A percentile compares a stretch with the other conserved stretches of the same genome.
These are phyloP conservation scores for Antedon mediterranea DNA, from an alignment of 53 echinoderm and acorn worm species.

Conservation along the genomic window DNA sequence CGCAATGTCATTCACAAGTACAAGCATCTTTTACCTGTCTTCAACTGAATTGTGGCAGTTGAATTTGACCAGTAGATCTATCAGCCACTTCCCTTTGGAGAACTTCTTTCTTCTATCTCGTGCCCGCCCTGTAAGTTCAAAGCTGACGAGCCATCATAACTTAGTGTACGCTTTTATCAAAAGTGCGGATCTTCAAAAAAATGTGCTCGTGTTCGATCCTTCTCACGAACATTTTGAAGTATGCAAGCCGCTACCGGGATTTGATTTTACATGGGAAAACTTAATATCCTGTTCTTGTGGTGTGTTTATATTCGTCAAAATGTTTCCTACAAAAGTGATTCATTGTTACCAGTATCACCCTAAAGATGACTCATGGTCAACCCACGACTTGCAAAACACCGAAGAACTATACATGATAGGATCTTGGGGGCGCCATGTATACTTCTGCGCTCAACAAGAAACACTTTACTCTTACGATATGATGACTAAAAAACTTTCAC, in stretches of 20 bases:
- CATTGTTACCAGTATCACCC: background rate
- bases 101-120: background rate
- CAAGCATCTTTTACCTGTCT: background rate
- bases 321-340: background rate
- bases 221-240: background rate
- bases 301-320: background rate
- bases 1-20: background rate
- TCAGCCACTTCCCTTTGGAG: background rate
- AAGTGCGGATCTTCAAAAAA: background rate
- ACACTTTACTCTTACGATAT: background rate
- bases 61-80: background rate
- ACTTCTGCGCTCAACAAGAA: background rate
- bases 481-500: background rate
- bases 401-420: background rate
- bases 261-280: background rate
- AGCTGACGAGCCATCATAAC: background rate
- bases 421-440: background rate
- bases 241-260: background rate
- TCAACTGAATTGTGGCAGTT: background rate
- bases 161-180: background rate
- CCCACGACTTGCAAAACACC: background rate
- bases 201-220: background rate
- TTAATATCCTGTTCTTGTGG: background rate
- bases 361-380: background rate
- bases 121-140: background rate